Evolutionary conservation across 64 coral and sea anemone genomes (phyloP).

Genomic region (Montipora capricornis): DNA sequence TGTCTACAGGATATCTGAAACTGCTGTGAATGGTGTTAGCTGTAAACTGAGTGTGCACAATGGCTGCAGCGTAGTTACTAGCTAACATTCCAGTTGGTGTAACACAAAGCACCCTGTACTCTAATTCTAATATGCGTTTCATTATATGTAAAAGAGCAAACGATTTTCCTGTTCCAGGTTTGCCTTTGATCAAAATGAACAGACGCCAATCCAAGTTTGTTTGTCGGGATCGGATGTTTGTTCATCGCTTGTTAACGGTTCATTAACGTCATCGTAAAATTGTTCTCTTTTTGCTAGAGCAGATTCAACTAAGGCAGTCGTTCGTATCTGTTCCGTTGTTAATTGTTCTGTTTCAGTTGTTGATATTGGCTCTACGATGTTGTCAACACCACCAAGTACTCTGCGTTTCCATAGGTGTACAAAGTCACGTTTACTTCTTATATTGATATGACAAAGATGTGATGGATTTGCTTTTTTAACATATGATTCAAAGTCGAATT

Average conservation of each 20-base stretch:
- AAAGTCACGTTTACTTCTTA: not conserved
- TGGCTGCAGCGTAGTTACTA: not conserved
- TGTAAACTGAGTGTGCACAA: not conserved
- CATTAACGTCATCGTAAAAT: too few relatives aligned
- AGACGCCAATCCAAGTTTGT: not conserved
- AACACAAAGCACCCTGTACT: not conserved
- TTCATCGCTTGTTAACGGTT: too few relatives aligned
- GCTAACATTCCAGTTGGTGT: not conserved
- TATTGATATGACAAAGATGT: too few relatives aligned
- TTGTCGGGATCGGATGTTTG: too few relatives aligned
- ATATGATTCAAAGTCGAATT: too few relatives aligned
- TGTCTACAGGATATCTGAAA: slow-evolving; percentile 8
- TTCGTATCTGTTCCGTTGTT: not conserved
- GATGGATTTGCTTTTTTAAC: too few relatives aligned
- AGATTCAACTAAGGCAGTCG: not conserved
- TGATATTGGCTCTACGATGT: not conserved
- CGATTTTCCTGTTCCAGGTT: slow-evolving; percentile 34
- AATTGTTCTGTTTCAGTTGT: not conserved
- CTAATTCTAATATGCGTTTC: not conserved
- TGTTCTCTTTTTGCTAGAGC: too few relatives aligned
- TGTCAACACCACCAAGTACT: not conserved
- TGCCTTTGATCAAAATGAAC: not conserved
- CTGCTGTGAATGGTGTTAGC: slow-evolving; percentile 27
- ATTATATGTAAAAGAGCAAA: not conserved
- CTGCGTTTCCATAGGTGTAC: not conserved